These are phyloP conservation scores for Pogonomyrmex barbatus DNA, from an alignment of 1,140 invertebrate species.

Conservation along the genomic window DNA sequence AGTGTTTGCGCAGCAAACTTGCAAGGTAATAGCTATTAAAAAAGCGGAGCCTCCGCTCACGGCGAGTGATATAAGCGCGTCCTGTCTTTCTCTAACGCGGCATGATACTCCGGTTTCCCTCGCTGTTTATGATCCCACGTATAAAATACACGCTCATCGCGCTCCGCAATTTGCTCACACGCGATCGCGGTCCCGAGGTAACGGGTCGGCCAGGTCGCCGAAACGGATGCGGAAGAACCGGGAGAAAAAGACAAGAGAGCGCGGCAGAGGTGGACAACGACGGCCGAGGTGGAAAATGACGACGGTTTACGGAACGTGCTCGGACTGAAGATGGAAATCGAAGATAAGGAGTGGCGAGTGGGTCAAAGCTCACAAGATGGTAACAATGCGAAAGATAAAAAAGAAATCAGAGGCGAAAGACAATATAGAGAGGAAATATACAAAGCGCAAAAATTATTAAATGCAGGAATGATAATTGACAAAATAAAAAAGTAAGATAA, in stretches of 20 bases:
- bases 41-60: conserved; percentile 8
- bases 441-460: neutral
- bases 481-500: neutral
- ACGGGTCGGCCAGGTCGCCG: conserved; percentile 54
- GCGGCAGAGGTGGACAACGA: conserved; percentile 22
- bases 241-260: neutral
- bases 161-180: conserved; percentile 56
- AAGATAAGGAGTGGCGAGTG: conserved; percentile 45
- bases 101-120: conserved; percentile 23
- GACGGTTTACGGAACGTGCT: conserved; percentile 41
- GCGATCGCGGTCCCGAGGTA: conserved; percentile 64
- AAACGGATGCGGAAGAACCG: conserved; percentile 53
- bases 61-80: conserved; percentile 33
- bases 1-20: conserved; percentile 20
- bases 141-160: conserved; percentile 63
- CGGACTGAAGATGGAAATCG: conserved; percentile 32
- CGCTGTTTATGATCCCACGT: conserved; percentile 65
- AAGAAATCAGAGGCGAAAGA: neutral
- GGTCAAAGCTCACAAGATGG: neutral
- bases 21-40: conserved; percentile 43
- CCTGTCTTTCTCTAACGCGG: conserved; percentile 15
- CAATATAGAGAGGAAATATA: neutral
- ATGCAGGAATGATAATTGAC: neutral
- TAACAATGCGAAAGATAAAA: neutral
- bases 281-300: conserved; percentile 41